phyloP scores from a whole-genome alignment of 2,113 vertebrate species.

The Chamaetylas fuelleborni region DNA sequence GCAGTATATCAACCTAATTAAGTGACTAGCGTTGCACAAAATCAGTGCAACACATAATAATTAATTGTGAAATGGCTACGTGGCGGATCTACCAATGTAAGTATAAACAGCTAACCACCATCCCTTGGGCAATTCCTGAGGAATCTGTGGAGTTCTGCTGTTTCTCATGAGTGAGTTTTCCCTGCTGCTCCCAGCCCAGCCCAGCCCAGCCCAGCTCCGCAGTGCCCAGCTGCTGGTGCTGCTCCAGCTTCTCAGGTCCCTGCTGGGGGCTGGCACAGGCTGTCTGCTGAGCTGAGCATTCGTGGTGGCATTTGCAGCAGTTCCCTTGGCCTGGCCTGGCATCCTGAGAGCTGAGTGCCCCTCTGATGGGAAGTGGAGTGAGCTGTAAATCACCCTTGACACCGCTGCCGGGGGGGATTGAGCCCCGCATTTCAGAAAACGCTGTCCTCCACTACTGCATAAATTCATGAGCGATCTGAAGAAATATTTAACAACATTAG shows the following conservation, averaged over 20 bases:
- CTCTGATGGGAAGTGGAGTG: not conserved
- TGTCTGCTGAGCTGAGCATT: not conserved
- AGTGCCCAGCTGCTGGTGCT: not conserved
- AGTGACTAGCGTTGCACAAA: not conserved
- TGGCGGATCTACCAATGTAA: not conserved
- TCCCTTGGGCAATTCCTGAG: not conserved
- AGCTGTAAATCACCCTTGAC: not conserved
- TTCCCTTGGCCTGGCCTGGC: not conserved
- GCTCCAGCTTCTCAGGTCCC: not conserved
- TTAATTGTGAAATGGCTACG: not conserved
- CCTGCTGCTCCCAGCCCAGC: fast-evolving
- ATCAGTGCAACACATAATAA: not conserved
- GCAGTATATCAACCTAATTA: not conserved
- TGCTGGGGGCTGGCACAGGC: not conserved
- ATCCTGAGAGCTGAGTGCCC: not conserved
- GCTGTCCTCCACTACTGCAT: not conserved
- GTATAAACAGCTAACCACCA: not conserved
- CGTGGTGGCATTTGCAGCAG: fast-evolving
- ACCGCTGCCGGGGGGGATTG: not conserved
- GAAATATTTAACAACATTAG: not conserved
- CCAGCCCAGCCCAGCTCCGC: fast-evolving
- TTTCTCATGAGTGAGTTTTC: not conserved
- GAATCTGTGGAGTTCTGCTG: not conserved
- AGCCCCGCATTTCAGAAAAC: not conserved
- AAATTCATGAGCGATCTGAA: constrained; percentile 29